These are phyloP conservation scores for Hyperoplus lanceolatus DNA, from an alignment of 2,797 vertebrate genomes.

Conservation along the genomic window DNA sequence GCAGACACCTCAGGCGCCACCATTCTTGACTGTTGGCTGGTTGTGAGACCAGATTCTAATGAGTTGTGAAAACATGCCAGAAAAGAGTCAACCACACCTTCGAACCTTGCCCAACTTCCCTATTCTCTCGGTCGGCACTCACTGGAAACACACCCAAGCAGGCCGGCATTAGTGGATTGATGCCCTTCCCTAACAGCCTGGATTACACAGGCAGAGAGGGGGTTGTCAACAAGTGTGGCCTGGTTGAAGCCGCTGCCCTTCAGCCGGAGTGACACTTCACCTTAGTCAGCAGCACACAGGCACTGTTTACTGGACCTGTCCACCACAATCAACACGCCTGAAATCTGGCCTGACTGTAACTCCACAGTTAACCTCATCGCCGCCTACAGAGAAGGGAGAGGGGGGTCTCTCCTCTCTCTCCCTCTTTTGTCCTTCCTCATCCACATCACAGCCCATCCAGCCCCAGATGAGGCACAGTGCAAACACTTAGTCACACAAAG, in stretches of 20 bases:
- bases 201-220: constrained; percentile 64
- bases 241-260: constrained; percentile 68
- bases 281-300: constrained; percentile 79
- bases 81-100: constrained; percentile 74
- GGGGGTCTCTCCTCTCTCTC: not conserved
- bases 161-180: constrained; percentile 58
- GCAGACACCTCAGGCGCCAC: constrained; percentile 2
- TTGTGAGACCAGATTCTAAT: constrained; percentile 64
- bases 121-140: constrained; percentile 50
- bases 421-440: constrained; percentile 58
- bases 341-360: constrained; percentile 52
- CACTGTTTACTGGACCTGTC: constrained; percentile 80
- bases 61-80: constrained; percentile 44
- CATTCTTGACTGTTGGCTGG: constrained; percentile 68
- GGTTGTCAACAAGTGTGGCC: constrained; percentile 79
- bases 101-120: constrained; percentile 78
- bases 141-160: constrained; percentile 62
- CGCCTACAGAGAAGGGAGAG: constrained; percentile 17
- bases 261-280: constrained; percentile 72
- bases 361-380: constrained; percentile 57
- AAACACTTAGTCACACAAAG: constrained; percentile 14
- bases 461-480: constrained; percentile 7
- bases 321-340: constrained; percentile 76
- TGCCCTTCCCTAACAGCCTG: constrained; percentile 68
- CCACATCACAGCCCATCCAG: constrained; percentile 43